Evolutionary conservation across 2,888 invertebrate genomes (phyloP), one percentile per base, ranked within the genome.

Genomic region (Meteorus cinctellus): DNA sequence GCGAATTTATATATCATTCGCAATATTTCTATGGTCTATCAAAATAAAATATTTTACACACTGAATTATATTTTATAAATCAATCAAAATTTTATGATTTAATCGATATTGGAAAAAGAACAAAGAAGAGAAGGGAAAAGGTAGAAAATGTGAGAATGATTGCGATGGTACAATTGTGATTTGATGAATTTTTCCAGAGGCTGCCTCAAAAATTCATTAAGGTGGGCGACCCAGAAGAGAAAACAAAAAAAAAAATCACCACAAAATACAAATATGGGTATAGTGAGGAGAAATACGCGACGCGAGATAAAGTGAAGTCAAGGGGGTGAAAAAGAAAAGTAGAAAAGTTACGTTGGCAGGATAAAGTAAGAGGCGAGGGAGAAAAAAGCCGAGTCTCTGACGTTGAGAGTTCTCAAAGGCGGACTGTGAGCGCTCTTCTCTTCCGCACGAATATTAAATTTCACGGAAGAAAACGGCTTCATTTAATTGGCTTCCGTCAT

Each of bases 391-490:
- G 74, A 75, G 77, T 75, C 71, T 69, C 74, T 67, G 73, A 55
- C 55, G 73, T 51, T 66, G 74, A 75, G 65, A 72, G 76, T 74
- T 77, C 68, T 81, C 81, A 81, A 81, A 81, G 80, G 81, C 77
- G 79, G 79, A 78, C 67, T 75, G 68, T 72, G 77, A 65, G 34
- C 71, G 59, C 27, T 55, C 79, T 62, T 63, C 45, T 70, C 78
- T 74, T 75, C 72, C 74, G 75, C 76, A 74, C 74, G 82, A 85
- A 85, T 86, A 85, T 86, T 84, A 86, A 86, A 85, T 86, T 86
- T 86, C 83, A 80, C 78, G 76, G 81, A 80, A 81, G 76, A 74
- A 10, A 72, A 76, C 63, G 51, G 79, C 81, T 79, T 79, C 79
- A 78, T 81, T 83, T 82, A 82, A 83, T 83, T 83, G 82, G 19